Base-by-base conservation (phyloP, 2,888 invertebrate genomes). In the Syritta pipiens region DNA sequence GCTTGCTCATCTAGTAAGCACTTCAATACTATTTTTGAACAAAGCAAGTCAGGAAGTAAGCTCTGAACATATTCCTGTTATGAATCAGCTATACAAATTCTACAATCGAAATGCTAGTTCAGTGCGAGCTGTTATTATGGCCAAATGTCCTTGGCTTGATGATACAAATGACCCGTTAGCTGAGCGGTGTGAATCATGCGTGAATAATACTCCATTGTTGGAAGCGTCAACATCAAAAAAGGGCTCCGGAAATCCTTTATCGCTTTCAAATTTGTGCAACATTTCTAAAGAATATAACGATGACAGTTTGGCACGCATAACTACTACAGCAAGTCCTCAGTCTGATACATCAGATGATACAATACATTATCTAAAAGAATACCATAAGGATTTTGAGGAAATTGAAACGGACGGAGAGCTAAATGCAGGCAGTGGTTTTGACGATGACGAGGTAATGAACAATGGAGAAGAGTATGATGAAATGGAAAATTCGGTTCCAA, bases 91-190 rank as follows among this genome's bases (percentile, higher is more conserved):
- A 79, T 93, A 92, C 83, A 91, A 91, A 83, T 95, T 96, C 87
- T 94, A 94, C 86, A 96, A 95, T 87, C 90, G 92, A 17, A 95
- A 94, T 88, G 94, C 95, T 2, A 94, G 95, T 83, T 94, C 95
- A 0, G 92, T 95, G 37, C 90, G 95, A 48, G 92, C 93, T 4
- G 91, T 96, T 30, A 93, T 94, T 91, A 91, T 95, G 44, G 94
- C 95, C 0, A 92, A 93, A 86, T 94, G 94, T 85, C 87, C 89
- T 0, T 89, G 89, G 89, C 74, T 89, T 19, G 86, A 88, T 35
- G 86, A 87, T 3, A 83, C 84, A 17, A 87, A 86, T 60, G 87
- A 88, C 82, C 85, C 86, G 0, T 63, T 86, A 65, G 51, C 74
- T 10, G 53, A 14, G 14, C 14, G 5, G 9, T 14, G 17, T 3